phyloP scores from a whole-genome alignment of 2,797 vertebrate genomes.

The Cheirogaleus major region DNA sequence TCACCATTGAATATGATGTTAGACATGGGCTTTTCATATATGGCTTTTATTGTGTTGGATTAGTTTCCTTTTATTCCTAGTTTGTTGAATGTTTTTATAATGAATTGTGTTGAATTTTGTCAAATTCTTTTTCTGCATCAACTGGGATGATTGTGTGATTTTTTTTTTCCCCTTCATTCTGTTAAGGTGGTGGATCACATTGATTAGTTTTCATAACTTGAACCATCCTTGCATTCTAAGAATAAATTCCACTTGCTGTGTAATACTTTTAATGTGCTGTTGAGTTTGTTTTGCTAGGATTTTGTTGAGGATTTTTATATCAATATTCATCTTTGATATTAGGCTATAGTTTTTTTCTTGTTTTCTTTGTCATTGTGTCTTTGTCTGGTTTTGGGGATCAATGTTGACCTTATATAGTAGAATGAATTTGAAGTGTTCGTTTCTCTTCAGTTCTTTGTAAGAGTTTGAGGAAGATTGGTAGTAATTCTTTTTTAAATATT shows the following conservation, averaged over 20 bases:
- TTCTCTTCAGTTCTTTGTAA: not conserved
- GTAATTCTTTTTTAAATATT: not conserved
- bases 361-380: not conserved
- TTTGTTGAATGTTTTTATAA: not conserved
- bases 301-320: not conserved
- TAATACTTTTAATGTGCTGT: not conserved
- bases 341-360: not conserved
- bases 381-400: not conserved
- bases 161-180: not conserved
- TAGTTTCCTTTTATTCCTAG: not conserved
- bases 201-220: not conserved
- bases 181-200: not conserved
- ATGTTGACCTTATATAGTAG: not conserved
- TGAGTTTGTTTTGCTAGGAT: slow-evolving; percentile 15
- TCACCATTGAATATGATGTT: not conserved
- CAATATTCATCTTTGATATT: not conserved
- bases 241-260: not conserved
- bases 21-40: not conserved
- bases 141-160: not conserved
- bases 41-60: not conserved
- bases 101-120: not conserved
- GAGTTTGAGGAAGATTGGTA: not conserved
- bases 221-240: not conserved
- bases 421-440: not conserved
- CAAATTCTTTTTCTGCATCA: not conserved